Conservation (phyloP, 2,888 invertebrate species). For the Molanna angustata region DNA sequence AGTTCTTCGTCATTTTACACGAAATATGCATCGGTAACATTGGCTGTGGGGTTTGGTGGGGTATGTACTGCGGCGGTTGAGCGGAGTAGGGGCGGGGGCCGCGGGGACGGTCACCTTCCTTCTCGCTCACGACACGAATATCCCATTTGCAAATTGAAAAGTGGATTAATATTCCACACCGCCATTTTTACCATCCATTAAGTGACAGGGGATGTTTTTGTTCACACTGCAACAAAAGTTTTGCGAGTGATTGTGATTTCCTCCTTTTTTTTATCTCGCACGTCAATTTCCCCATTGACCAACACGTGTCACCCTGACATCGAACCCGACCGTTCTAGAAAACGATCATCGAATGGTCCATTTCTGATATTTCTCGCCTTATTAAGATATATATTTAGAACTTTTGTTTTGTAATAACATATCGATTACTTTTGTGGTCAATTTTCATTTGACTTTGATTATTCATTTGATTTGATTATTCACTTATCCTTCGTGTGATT, state of each 20-base stretch:
- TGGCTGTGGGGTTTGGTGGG: neutral
- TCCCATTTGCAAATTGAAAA: constrained; percentile 34
- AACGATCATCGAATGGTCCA: too few species aligned
- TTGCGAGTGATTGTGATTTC: constrained; percentile 9
- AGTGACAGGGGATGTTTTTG: constrained; percentile 31
- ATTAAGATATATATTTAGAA: too few species aligned
- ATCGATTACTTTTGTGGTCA: too few species aligned
- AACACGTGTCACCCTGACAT: neutral
- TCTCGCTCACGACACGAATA: constrained; percentile 31
- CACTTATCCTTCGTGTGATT: too few species aligned
- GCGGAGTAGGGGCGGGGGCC: constrained; percentile 12
- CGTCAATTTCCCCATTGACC: neutral
- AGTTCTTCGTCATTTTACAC: constrained; percentile 17
- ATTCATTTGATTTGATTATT: too few species aligned
- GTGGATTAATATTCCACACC: constrained; percentile 32
- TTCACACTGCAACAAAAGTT: constrained; percentile 23
- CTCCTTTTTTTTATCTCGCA: constrained; percentile 1
- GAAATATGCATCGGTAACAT: constrained; percentile 16
- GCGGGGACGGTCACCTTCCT: constrained; percentile 30
- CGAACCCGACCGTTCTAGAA: neutral
- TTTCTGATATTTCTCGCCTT: too few species aligned
- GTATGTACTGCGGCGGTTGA: neutral
- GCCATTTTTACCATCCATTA: constrained; percentile 33
- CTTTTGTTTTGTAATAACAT: too few species aligned
- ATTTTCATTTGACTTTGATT: too few species aligned